Conservation (phyloP, 2,888 invertebrate genomes). For the Mythimna lalbum region DNA sequence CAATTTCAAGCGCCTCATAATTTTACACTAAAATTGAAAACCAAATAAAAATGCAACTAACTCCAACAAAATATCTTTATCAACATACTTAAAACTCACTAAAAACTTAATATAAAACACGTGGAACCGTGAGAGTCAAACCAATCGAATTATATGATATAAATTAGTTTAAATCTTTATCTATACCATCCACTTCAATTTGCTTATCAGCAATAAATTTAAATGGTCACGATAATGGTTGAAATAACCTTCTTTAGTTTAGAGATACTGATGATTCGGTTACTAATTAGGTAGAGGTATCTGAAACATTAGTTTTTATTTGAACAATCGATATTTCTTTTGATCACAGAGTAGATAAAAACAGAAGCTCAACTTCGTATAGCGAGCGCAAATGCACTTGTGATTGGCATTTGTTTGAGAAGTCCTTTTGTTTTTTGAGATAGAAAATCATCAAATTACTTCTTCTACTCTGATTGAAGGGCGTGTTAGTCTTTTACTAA, state of each 20-base stretch:
- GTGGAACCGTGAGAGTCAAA: constrained; percentile 38
- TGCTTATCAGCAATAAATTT: constrained; percentile 69
- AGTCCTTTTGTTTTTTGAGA: no score
- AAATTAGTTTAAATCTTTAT: constrained; percentile 66
- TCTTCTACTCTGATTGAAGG: no score
- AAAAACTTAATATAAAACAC: constrained; percentile 40
- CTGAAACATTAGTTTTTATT: constrained; percentile 62
- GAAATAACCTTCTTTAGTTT: constrained; percentile 53
- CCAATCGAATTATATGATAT: constrained; percentile 41
- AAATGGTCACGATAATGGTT: constrained; percentile 64
- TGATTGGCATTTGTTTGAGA: background rate
- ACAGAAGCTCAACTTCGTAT: background rate
- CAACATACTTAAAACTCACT: constrained; percentile 44
- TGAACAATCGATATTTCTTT: constrained; percentile 21
- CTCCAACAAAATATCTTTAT: constrained; percentile 35
- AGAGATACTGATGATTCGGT: constrained; percentile 46
- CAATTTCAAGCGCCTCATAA: constrained; percentile 32
- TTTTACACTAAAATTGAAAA: constrained; percentile 3
- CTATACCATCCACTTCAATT: constrained; percentile 62
- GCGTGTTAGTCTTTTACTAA: no score
- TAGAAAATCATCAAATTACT: no score
- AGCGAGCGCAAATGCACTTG: background rate
- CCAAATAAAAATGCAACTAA: constrained; percentile 27
- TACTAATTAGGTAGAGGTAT: constrained; percentile 62
- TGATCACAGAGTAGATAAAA: background rate